Percentiles rank a stretch among this genome's conserved stretches.
phyloP scores from a whole-genome alignment of 2,888 invertebrate species.

The Trachelus troglodyta region DNA sequence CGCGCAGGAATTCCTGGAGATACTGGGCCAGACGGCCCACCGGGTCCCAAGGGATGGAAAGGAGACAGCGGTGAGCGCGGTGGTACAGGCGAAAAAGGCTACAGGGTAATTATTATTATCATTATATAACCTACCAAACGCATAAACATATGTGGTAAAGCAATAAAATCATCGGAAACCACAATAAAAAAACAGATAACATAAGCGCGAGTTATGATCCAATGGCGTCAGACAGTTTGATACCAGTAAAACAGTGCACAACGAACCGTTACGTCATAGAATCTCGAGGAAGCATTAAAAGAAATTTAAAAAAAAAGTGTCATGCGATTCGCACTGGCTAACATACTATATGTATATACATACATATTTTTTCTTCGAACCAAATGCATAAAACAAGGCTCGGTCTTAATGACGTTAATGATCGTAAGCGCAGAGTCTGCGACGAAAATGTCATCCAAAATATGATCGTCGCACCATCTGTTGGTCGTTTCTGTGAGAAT shows the following conservation, averaged over 20 bases:
- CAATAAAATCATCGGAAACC: neutral
- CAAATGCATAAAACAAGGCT: neutral
- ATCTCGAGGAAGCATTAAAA: conserved; percentile 1
- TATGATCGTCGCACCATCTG: neutral
- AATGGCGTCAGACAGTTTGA: neutral
- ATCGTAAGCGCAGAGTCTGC: neutral
- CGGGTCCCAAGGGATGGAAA: conserved; percentile 77
- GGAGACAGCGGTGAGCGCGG: conserved; percentile 85
- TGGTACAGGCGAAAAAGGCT: conserved; percentile 85
- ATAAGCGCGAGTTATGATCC: neutral
- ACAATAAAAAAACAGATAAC: neutral
- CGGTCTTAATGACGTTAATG: neutral
- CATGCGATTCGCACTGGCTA: neutral
- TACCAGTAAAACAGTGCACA: neutral
- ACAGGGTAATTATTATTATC: conserved; percentile 73
- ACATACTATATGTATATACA: neutral
- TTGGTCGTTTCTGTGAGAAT: neutral
- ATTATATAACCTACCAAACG: neutral
- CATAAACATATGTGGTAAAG: neutral
- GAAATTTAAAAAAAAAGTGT: conserved; percentile 5
- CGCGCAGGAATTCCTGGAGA: conserved; percentile 80
- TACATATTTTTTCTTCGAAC: neutral
- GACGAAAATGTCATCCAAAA: neutral
- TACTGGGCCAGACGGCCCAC: conserved; percentile 78
- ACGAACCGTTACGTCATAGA: neutral